A percentile compares a stretch with the other conserved stretches of the same genome.
Conservation (phyloP, 2,797 vertebrate species). For the Momotus momota region DNA sequence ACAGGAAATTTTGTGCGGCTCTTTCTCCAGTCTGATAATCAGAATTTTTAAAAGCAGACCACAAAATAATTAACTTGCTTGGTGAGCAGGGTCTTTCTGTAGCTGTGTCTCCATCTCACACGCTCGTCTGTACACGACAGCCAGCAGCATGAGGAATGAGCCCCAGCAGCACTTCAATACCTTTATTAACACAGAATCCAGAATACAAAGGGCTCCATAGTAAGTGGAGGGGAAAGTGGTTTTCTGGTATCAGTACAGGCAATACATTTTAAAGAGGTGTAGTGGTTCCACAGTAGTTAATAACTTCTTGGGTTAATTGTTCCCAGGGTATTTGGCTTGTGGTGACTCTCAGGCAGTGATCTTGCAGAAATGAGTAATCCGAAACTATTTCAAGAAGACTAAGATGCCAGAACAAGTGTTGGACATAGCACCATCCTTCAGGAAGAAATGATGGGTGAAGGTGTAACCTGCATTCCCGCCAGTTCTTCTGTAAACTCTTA, state of each 20-base stretch:
- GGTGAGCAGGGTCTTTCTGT: not conserved
- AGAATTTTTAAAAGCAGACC: not conserved
- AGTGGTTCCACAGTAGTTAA: conserved; percentile 7
- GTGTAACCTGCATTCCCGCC: not conserved
- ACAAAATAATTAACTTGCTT: not conserved
- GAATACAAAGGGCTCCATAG: not conserved
- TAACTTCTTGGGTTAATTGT: not conserved
- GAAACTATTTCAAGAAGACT: not conserved
- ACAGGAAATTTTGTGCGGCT: not conserved
- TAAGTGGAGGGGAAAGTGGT: not conserved
- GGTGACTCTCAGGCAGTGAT: not conserved
- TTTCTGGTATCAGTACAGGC: not conserved
- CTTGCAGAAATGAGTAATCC: conserved; percentile 11
- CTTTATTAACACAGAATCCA: not conserved
- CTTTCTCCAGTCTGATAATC: not conserved
- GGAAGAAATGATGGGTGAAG: not conserved
- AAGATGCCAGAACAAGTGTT: not conserved
- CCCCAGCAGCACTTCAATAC: not conserved
- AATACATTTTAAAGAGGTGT: not conserved
- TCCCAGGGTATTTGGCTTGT: conserved; percentile 10
- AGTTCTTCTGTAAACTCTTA: not conserved
- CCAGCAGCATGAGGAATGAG: not conserved
- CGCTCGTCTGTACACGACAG: not conserved
- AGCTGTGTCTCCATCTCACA: not conserved
- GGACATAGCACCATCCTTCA: not conserved